Percentiles rank a stretch among this genome's conserved stretches.
Evolutionary conservation across 2,797 vertebrate species (phyloP).

Genomic region (Gallinago solitaria): DNA sequence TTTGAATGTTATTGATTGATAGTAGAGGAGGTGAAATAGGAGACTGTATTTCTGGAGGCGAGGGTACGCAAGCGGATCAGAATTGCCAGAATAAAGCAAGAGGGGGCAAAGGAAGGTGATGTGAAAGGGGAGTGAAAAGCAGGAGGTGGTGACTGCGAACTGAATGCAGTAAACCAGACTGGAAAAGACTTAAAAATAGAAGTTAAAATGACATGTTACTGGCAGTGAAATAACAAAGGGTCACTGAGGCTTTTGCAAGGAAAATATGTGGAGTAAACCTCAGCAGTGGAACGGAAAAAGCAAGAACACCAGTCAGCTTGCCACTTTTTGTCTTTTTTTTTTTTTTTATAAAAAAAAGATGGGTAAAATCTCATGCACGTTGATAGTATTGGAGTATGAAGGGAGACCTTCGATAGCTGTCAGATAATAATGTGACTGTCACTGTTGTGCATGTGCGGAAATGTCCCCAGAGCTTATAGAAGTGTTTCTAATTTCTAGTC

Average conservation of each 20-base stretch:
- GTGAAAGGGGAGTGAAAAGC: background rate
- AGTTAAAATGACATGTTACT: background rate
- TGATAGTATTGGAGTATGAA: background rate
- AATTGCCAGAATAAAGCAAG: background rate
- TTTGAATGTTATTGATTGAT: slow-evolving; percentile 3
- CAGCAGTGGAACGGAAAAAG: background rate
- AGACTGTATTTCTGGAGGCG: background rate
- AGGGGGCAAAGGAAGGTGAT: background rate
- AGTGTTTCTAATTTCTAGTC: background rate
- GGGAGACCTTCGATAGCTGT: background rate
- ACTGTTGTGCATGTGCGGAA: background rate
- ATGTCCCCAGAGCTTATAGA: background rate
- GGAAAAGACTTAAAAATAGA: background rate
- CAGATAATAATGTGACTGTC: background rate
- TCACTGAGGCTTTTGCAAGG: background rate
- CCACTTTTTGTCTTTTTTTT: background rate
- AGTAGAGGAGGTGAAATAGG: background rate
- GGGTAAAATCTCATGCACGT: background rate
- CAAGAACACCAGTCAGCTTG: background rate
- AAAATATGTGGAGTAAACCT: background rate
- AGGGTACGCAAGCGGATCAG: background rate
- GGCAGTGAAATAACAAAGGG: background rate
- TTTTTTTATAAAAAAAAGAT: background rate
- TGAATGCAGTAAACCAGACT: background rate
- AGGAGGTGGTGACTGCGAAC: background rate